Evolutionary conservation across 2,113 vertebrate genomes (phyloP), one percentile per base, ranked within the genome.

Genomic region (Gnathonemus longibarbis): DNA sequence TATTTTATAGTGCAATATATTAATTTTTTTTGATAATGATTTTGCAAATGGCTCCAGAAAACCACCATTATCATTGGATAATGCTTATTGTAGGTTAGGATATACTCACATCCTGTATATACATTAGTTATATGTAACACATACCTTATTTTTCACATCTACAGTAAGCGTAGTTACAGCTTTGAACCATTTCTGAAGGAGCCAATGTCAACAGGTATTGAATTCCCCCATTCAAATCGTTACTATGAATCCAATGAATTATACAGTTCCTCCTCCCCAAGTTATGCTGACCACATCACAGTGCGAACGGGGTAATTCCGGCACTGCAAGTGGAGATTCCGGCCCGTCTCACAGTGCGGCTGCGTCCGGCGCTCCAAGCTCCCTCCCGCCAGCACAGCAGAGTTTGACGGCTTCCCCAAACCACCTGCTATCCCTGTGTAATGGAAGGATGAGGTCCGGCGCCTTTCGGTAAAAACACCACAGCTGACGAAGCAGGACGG

Each of bases 161-260:
- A 19, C 45, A 84, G 45, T 3, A 84, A 46, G 19, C 10, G n/a
- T 27, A 66, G n/a, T 27, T 8, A 27, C 27, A 45, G 15, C 42
- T 74, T 52, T 46, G 13, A 80, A 45, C 6, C 62, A 27, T 66
- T 31, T 66, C n/a, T 66, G 62, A 66, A 31, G n/a, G n/a, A 66
- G n/a, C 9, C 48, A 49, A 39, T 48, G 48, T 89, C 77, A 45
- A 58, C 88, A 89, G 88, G 66, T 89, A 46, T 89, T 24, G 13
- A 89, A 70, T 89, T 89, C 27, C 66, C 66, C 66, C 48, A 80
- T 52, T 80, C 46, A 39, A 5, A 31, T 66, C 8, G 9, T 58
- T 50, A 80, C 80, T 45, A 77, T 80, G 88, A 80, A 89, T 80
- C 27, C 88, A 52, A 77, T 89, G 49, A 80, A 89, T 89, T 89